phyloP scores from a whole-genome alignment of 2,113 vertebrate species.

The Sinocyclocheilus anophthalmus region DNA sequence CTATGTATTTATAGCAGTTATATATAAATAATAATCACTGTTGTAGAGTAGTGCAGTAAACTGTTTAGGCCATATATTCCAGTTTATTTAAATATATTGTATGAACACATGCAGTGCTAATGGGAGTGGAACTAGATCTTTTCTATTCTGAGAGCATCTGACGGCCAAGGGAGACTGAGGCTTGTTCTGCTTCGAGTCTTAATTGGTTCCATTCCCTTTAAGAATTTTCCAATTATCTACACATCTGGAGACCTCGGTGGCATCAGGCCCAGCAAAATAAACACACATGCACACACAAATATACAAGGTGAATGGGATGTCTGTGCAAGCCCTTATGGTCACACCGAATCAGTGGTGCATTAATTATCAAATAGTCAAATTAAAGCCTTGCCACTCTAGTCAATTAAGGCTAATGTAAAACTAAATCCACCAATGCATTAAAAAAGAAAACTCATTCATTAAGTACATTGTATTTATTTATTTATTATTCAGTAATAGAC shows the following conservation, averaged over 20 bases:
- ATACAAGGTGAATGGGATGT: conserved; percentile 21
- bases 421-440: not conserved
- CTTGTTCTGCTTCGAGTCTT: conserved; percentile 37
- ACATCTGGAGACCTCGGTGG: conserved; percentile 58
- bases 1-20: not conserved
- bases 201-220: conserved; percentile 50
- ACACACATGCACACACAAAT: conserved; percentile 7
- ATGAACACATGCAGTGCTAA: not conserved
- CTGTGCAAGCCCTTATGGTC: conserved; percentile 19
- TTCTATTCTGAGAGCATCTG: conserved; percentile 10
- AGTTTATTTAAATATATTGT: not conserved
- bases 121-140: not conserved
- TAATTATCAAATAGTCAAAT: conserved; percentile 20
- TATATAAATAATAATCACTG: not conserved
- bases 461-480: not conserved
- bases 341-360: not conserved
- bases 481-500: not conserved
- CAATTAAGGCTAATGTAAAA: not conserved
- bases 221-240: conserved; percentile 59
- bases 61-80: not conserved
- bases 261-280: conserved; percentile 8
- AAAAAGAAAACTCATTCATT: too few relatives aligned
- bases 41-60: not conserved
- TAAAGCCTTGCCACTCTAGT: not conserved
- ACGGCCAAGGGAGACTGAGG: conserved; percentile 12